These are phyloP conservation scores for Ectemnius lituratus DNA, from an alignment of 2,888 invertebrate species.

Conservation along the genomic window DNA sequence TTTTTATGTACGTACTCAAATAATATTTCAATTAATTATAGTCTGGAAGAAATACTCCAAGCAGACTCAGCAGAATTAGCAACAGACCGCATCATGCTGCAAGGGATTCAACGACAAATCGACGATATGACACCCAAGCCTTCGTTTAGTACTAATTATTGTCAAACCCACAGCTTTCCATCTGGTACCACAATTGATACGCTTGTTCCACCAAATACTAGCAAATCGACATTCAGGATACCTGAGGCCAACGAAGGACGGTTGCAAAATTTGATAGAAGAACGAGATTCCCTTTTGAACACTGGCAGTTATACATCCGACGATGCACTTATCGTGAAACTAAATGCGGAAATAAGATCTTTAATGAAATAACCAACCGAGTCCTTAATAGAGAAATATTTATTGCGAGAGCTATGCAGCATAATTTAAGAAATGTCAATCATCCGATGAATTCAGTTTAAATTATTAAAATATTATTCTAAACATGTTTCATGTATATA, in stretches of 20 bases:
- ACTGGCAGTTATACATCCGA: slow-evolving; percentile 78
- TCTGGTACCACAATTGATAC: slow-evolving; percentile 48
- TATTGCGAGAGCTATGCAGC: too few relatives aligned
- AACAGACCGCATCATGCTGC: slow-evolving; percentile 70
- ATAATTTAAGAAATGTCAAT: slow-evolving; percentile 1
- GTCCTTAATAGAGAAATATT: too few relatives aligned
- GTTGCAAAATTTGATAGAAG: slow-evolving; percentile 78
- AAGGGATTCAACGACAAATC: slow-evolving; percentile 71
- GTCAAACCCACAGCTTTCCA: slow-evolving; percentile 44
- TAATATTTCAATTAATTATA: slow-evolving; percentile 35
- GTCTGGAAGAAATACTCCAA: slow-evolving; percentile 70
- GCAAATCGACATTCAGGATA: slow-evolving; percentile 47
- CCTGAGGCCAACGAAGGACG: slow-evolving; percentile 78
- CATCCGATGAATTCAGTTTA: neutral
- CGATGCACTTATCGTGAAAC: slow-evolving; percentile 78
- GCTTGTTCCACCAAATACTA: slow-evolving; percentile 49
- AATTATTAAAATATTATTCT: slow-evolving; percentile 22
- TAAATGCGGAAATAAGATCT: slow-evolving; percentile 80
- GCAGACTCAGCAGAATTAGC: slow-evolving; percentile 69
- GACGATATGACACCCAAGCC: slow-evolving; percentile 68
- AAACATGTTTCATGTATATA: neutral
- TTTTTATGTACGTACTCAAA: slow-evolving; percentile 9
- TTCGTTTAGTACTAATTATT: slow-evolving; percentile 36
- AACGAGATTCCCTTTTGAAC: slow-evolving; percentile 79
- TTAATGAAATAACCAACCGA: slow-evolving; percentile 68